Evolutionary conservation across 2,888 invertebrate species (phyloP).

Genomic region (Timema cristinae): DNA sequence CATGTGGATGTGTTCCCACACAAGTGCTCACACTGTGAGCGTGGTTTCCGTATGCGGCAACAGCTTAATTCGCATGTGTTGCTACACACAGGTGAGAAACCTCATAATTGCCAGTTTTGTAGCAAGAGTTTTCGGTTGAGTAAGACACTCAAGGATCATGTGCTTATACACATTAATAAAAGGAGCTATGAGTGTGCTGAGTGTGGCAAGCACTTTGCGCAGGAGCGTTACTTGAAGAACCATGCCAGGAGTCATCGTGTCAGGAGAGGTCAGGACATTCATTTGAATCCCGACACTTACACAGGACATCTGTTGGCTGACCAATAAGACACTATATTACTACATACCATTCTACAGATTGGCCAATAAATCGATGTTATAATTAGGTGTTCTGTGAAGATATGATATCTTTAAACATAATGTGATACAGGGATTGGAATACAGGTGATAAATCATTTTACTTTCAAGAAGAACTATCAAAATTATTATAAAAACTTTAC

Average conservation of each 20-base stretch:
- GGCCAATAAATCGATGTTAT: too few species aligned
- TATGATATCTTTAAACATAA: too few species aligned
- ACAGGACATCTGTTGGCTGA: too few species aligned
- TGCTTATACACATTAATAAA: constrained; percentile 19
- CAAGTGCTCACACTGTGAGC: constrained; percentile 55
- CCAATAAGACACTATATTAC: too few species aligned
- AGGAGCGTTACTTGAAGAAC: constrained; percentile 23
- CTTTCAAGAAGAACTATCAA: too few species aligned
- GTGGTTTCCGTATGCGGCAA: constrained; percentile 51
- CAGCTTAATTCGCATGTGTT: constrained; percentile 20
- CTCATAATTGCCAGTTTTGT: constrained; percentile 20
- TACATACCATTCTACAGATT: too few species aligned
- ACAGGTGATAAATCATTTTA: too few species aligned
- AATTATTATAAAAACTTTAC: too few species aligned
- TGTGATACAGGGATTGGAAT: too few species aligned
- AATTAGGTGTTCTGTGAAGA: too few species aligned
- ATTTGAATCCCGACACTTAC: too few species aligned
- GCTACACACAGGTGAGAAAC: constrained; percentile 21
- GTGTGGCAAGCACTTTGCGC: constrained; percentile 22
- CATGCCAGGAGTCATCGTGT: constrained; percentile 10
- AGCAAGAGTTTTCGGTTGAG: constrained; percentile 21
- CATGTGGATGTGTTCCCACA: constrained; percentile 55
- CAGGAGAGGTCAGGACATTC: too few species aligned
- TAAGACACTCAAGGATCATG: constrained; percentile 22
- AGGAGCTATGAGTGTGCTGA: constrained; percentile 19